Base-by-base conservation (phyloP, 2,113 vertebrate species). In the Crotalus horridus region DNA sequence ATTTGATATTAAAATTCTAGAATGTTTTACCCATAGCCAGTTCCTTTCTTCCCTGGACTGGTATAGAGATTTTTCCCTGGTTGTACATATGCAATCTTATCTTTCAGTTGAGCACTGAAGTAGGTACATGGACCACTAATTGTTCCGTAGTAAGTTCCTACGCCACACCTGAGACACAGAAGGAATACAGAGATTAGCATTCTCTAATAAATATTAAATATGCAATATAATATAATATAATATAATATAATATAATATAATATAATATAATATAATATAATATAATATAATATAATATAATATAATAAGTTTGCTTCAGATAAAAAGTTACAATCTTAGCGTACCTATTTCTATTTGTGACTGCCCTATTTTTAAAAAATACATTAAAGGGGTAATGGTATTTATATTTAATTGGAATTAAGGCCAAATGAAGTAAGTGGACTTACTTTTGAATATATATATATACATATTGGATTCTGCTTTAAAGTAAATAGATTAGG, bases 61-160 rank as follows among this genome's bases (percentile, higher is more conserved):
- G 98, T 99, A 93, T 98, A 97, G 48, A 99, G 95, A 96, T 99
- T 99, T 96, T 98, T 99, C 56, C 98, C 98, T 89, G 98, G 97
- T 64, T 97, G 90, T 91, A 95, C 15, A 46, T 97, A 97, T 43
- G 94, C 94, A 90, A 96, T 97, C 89, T n/a, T 97, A 46, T 96
- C 92, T 92, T 95, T 97, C 15, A 59, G 6, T 86, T 97, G 91
- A 1, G 97, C 94, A 94, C 98, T 99, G 96, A 99, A 98, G 91
- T 97, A 97, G 24, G 96, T 91, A 13, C 97, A 12, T 0, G 98
- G 97, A 23, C 98, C 98, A 48, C 98, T 97, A 43, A 99, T 95
- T 21, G 98, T 98, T 93, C 98, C 98, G 59, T 98, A 99, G 96
- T 98, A 98, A 94, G 97, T 98, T 90, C 98, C 98, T 56, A 97